A percentile compares a stretch with the other conserved stretches of the same genome.
phyloP scores from a whole-genome alignment of 2,888 invertebrate species.

The Dichetophora obliterata region DNA sequence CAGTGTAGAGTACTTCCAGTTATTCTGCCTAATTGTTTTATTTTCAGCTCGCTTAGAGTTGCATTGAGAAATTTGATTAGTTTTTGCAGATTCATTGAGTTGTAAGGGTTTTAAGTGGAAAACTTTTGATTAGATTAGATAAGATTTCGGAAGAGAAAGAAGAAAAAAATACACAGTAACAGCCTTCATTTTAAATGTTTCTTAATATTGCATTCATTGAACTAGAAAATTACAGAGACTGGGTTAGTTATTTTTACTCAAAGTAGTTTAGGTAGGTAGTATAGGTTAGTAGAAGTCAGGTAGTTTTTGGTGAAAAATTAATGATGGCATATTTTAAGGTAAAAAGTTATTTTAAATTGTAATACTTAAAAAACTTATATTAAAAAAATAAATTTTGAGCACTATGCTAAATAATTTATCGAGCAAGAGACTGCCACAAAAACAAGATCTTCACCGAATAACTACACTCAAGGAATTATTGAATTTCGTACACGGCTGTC shows the following conservation, averaged over 20 bases:
- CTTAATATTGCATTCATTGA: neutral
- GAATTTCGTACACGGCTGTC: too few relatives aligned
- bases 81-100: slow-evolving; percentile 6
- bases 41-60: neutral
- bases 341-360: too few relatives aligned
- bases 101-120: neutral
- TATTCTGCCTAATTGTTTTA: neutral
- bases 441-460: too few relatives aligned
- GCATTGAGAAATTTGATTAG: slow-evolving; percentile 5
- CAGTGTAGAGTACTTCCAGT: too few relatives aligned
- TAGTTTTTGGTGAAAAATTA: too few relatives aligned
- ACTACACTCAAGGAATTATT: too few relatives aligned
- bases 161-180: neutral
- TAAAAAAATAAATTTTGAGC: too few relatives aligned
- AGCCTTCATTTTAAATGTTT: neutral
- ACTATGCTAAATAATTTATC: too few relatives aligned
- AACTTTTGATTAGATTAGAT: neutral
- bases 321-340: too few relatives aligned
- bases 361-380: too few relatives aligned
- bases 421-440: too few relatives aligned
- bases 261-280: neutral
- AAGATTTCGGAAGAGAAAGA: neutral
- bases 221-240: neutral
- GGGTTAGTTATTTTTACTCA: neutral
- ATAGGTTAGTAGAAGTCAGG: too few relatives aligned